Evolutionary conservation across 2,888 invertebrate species (phyloP), one percentile per base, ranked within the genome.

Genomic region (Biston stratarius): DNA sequence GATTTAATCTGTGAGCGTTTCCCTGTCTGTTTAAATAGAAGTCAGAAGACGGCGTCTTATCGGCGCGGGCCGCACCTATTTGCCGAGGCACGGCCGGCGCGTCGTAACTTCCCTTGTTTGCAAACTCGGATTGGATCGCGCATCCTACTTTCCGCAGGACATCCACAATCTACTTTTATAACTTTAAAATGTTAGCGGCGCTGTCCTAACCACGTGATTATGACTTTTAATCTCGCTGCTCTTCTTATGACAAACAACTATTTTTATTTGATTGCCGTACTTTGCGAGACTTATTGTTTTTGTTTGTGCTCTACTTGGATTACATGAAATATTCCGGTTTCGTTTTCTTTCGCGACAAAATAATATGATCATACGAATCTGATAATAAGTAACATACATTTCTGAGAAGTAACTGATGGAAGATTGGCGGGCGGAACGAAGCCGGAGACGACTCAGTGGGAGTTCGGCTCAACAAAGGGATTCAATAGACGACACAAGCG

Each of bases 101-200:
- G 84, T 78, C 78, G 83, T 90, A 92, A 94, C 92, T 91, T 91
- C 90, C 87, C 93, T 93, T 94, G 92, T 94, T 94, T 94, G 91
- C 91, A 88, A 92, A 94, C 91, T 93, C 85, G 86, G 93, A 94
- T 93, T 94, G 93, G 91, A 91, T 92, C 89, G 84, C 85, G 89
- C 88, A 91, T 84, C 89, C 92, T 88, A 91, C 90, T 92, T 92
- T 92, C 89, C 83, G 83, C 83, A 86, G 88, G 86, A 89, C 87
- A 89, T 89, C 87, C 89, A 89, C 89, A 89, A 91, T 91, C 87
- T 90, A 91, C 86, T 92, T 91, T 92, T 91, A 92, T 90, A 90
- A 88, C 91, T 92, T 91, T 89, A 88, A 91, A 91, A 90, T 85
- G 83, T 88, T 86, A 82, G 83, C 82, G 77, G 79, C 81, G 81